phyloP scores from a whole-genome alignment of 37 sponge, comb jelly and placozoan genomes.

The Halichondria panicea region DNA sequence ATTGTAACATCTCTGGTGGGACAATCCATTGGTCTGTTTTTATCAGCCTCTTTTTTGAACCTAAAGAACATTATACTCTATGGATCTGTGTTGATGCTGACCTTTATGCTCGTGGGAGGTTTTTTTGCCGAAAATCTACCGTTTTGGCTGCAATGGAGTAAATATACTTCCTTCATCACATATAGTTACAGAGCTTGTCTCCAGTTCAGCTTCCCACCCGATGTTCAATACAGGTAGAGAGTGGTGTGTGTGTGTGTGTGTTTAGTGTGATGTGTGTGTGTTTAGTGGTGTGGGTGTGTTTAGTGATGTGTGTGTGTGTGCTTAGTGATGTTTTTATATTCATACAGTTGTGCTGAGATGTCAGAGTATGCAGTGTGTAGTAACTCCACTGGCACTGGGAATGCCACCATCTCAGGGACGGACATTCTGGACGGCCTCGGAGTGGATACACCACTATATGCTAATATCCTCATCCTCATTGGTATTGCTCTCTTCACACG shows the following conservation, averaged over 20 bases:
- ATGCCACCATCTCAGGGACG: constrained; percentile 15
- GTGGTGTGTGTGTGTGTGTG: background rate
- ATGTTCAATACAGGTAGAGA: constrained; percentile 26
- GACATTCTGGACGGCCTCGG: constrained; percentile 3
- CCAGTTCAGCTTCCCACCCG: constrained; percentile 40
- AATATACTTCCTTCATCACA: constrained; percentile 59
- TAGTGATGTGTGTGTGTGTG: constrained; percentile 3
- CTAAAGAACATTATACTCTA: constrained; percentile 12
- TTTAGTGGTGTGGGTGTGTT: background rate
- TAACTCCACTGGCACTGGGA: background rate
- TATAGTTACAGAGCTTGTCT: constrained; percentile 57
- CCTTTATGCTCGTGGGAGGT: constrained; percentile 73
- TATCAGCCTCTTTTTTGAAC: constrained; percentile 54
- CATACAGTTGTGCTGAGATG: no score
- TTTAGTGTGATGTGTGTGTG: background rate
- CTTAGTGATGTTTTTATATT: no score
- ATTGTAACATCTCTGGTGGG: constrained; percentile 6
- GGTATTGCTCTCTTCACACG: constrained; percentile 11
- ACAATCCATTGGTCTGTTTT: constrained; percentile 60
- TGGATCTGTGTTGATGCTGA: constrained; percentile 43
- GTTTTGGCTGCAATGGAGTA: constrained; percentile 53
- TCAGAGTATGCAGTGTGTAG: background rate
- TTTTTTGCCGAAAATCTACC: constrained; percentile 64
- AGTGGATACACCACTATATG: constrained; percentile 10
- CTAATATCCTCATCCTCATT: background rate